Evolutionary conservation across 2,113 vertebrate genomes (phyloP), one percentile per base, ranked within the genome.

Genomic region (Callaeas wilsoni): DNA sequence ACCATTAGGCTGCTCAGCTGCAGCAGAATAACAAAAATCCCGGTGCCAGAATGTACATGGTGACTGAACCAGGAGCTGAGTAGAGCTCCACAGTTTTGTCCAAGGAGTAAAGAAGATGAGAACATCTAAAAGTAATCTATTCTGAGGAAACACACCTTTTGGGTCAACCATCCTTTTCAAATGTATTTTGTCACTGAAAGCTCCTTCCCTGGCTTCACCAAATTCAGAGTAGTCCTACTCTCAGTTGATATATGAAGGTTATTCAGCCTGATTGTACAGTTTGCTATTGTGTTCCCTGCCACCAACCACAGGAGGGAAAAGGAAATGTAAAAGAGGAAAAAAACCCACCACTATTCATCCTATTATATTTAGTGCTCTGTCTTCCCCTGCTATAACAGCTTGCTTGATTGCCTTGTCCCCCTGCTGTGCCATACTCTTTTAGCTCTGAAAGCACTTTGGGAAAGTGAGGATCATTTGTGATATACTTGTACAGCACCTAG

Each of bases 391-490:
- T 87, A 9, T 84, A 92, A 59, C 59, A 83, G 82, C 60, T 94
- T 77, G 13, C 71, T 88, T 91, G 84, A 94, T 94, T 93, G 76
- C 82, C 60, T 85, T 59, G 26, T 73, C 47, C 75, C 77, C 87
- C 67, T 50, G 55, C 91, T 87, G 91, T 87, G 75, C 78, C 78
- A 73, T 27, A 62, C 49, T 89, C 64, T 67, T 68, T 87, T 26
- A 94, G 68, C 55, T 94, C 69, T 91, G 84, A 91, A 93, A 84
- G 73, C 69, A 60, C 81, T 94, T 67, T 77, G 68, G 32, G 75
- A 59, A 60, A 96, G 81, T 16, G 63, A 70, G 59, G 47, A 79
- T 84, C 93, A 52, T 73, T 94, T 91, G 47, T 46, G 62, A 74
- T 41, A 30, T 4, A 29, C 74, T n/a, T 37, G 11, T 46, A 22